These are phyloP conservation scores for Euproctis similis DNA, from an alignment of 2,888 invertebrate genomes.

Conservation along the genomic window DNA sequence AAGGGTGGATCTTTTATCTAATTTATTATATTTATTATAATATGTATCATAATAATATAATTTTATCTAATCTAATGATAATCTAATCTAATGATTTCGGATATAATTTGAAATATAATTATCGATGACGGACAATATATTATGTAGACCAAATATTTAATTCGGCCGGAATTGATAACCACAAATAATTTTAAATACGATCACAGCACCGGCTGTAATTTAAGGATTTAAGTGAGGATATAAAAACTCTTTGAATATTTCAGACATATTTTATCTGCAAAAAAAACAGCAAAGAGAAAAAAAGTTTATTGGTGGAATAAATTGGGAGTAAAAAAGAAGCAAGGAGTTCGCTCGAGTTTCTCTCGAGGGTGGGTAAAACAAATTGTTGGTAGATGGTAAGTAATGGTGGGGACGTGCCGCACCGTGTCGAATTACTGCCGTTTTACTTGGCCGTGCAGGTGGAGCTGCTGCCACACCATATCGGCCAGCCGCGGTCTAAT, in stretches of 20 bases:
- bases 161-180: too few relatives aligned
- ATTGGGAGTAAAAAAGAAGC: slow-evolving; percentile 69
- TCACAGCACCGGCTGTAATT: slow-evolving; percentile 43
- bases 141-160: too few relatives aligned
- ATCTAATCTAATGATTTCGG: too few relatives aligned
- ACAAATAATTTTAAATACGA: slow-evolving; percentile 30
- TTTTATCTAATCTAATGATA: too few relatives aligned
- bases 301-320: slow-evolving; percentile 66
- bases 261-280: slow-evolving; percentile 52
- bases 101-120: too few relatives aligned
- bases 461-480: slow-evolving; percentile 24
- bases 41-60: too few relatives aligned
- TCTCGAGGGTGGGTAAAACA: slow-evolving; percentile 59
- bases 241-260: slow-evolving; percentile 67
- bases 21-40: slow-evolving; percentile 10
- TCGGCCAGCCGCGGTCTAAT: slow-evolving; percentile 28
- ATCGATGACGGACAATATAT: too few relatives aligned
- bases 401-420: slow-evolving; percentile 61
- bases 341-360: slow-evolving; percentile 54
- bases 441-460: slow-evolving; percentile 47
- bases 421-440: slow-evolving; percentile 59
- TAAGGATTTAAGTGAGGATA: slow-evolving; percentile 44
- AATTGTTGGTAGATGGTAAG: slow-evolving; percentile 68
- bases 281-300: slow-evolving; percentile 55
- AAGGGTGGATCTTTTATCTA: too few relatives aligned